Conservation (phyloP, 2,888 invertebrate genomes). For the Odiellus spinosus region DNA sequence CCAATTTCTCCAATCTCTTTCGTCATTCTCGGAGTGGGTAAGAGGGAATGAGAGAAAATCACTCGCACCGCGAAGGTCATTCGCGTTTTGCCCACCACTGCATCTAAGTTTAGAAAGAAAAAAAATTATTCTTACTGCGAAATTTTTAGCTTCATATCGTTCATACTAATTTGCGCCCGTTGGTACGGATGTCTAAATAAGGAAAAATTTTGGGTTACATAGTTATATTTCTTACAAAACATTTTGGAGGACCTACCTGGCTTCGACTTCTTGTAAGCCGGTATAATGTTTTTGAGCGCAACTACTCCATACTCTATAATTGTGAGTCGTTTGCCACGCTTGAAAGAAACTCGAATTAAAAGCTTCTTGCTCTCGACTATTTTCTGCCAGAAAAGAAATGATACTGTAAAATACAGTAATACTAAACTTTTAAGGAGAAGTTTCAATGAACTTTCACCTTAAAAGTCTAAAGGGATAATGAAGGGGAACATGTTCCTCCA, state of each 20-base stretch:
- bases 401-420: neutral
- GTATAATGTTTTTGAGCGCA: neutral
- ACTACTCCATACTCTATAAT: constrained; percentile 63
- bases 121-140: constrained; percentile 52
- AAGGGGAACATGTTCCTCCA: too few species aligned
- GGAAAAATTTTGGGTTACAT: constrained; percentile 9
- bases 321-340: constrained; percentile 73
- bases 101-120: too few species aligned
- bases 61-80: too few species aligned
- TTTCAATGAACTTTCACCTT: too few species aligned
- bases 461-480: too few species aligned
- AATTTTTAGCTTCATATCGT: constrained; percentile 79
- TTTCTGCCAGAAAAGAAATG: constrained; percentile 7
- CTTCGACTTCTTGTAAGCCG: neutral
- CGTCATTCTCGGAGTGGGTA: too few species aligned
- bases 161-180: constrained; percentile 69
- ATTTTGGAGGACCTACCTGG: neutral
- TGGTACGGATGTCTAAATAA: constrained; percentile 64
- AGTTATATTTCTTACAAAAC: constrained; percentile 2
- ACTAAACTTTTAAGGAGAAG: neutral
- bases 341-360: constrained; percentile 69
- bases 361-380: constrained; percentile 41
- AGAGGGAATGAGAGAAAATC: too few species aligned
- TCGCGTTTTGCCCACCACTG: too few species aligned
- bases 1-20: too few species aligned